Evolutionary conservation across 2,113 vertebrate genomes (phyloP).

Genomic region (Pandion haliaetus): DNA sequence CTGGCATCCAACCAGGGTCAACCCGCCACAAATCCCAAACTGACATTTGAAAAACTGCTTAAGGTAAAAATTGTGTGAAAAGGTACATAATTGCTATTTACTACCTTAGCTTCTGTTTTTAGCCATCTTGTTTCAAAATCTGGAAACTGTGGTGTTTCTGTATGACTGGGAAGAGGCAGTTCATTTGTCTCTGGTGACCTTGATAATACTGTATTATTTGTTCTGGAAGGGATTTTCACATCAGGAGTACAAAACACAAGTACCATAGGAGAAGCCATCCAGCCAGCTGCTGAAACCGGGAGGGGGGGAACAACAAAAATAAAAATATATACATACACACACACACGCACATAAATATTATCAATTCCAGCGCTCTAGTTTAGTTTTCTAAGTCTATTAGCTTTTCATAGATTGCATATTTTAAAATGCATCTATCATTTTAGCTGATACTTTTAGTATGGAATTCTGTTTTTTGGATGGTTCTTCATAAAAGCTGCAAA

Average conservation of each 20-base stretch:
- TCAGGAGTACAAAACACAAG: slow-evolving; percentile 83
- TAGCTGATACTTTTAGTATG: background rate
- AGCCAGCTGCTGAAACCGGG: slow-evolving; percentile 45
- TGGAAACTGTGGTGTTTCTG: slow-evolving; percentile 64
- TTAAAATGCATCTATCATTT: background rate
- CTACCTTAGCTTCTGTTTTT: slow-evolving; percentile 66
- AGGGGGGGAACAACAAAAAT: background rate
- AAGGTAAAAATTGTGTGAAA: background rate
- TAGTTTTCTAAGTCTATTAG: background rate
- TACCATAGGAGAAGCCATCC: slow-evolving; percentile 74
- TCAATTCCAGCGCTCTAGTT: background rate
- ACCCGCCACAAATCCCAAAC: background rate
- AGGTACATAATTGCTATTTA: background rate
- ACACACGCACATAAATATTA: background rate
- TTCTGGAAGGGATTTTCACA: slow-evolving; percentile 72
- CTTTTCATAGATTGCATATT: background rate
- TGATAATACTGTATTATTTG: background rate
- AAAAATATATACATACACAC: fast-evolving
- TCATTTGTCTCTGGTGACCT: background rate
- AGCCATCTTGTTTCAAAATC: slow-evolving; percentile 74
- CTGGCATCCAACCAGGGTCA: no score
- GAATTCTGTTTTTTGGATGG: no score
- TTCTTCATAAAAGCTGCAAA: background rate
- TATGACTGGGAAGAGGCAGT: background rate
- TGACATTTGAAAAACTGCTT: background rate